These are phyloP conservation scores for Protobothrops mucrosquamatus DNA, from an alignment of 2,113 vertebrate genomes.

Conservation along the genomic window DNA sequence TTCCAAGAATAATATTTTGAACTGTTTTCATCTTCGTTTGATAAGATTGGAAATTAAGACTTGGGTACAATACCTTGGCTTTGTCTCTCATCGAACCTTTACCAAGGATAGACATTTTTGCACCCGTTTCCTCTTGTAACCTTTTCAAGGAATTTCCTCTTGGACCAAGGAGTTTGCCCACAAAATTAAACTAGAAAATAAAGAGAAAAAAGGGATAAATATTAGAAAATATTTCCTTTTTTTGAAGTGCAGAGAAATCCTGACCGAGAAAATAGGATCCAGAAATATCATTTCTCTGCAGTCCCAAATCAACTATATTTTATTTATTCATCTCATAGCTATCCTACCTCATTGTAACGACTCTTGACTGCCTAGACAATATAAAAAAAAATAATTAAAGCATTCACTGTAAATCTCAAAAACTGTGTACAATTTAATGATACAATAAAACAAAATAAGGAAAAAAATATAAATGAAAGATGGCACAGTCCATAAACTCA, in stretches of 20 bases:
- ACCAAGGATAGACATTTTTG: slow-evolving; percentile 99
- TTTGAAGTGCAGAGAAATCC: neutral
- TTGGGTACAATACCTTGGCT: slow-evolving; percentile 82
- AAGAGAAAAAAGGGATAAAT: slow-evolving; percentile 42
- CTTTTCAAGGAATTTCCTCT: slow-evolving; percentile 99
- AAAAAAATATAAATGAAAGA: neutral
- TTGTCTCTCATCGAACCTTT: slow-evolving; percentile 99
- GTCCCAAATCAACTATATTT: neutral
- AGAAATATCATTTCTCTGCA: neutral
- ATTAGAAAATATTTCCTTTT: neutral
- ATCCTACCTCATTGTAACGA: neutral
- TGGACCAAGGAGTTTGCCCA: slow-evolving; percentile 97
- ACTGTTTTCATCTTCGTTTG: neutral
- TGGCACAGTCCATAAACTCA: neutral
- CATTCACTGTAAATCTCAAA: neutral
- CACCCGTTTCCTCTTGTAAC: slow-evolving; percentile 97
- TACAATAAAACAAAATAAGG: neutral
- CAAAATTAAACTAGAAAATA: slow-evolving; percentile 94
- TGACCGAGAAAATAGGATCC: neutral
- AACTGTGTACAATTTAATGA: neutral
- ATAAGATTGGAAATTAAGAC: slow-evolving; percentile 29
- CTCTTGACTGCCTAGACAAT: neutral
- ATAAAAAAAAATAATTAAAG: neutral
- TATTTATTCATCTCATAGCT: neutral
- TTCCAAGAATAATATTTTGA: slow-evolving; percentile 1